Conservation (phyloP, 1,140 invertebrate genomes). For the Drosophila pachea region DNA sequence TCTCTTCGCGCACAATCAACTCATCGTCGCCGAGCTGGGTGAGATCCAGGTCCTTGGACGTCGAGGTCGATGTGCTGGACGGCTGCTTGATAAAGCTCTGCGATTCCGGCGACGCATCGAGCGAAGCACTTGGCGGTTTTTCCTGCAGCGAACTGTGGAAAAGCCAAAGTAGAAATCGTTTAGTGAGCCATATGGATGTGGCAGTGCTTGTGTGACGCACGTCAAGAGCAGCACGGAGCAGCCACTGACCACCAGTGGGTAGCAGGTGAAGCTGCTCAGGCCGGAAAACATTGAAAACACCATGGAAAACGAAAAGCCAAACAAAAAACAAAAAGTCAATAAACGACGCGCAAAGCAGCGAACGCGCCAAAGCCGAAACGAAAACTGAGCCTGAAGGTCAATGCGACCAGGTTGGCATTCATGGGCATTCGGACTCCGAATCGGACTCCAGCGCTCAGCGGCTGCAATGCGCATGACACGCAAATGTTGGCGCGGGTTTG, state of each 20-base stretch:
- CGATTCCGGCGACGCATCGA: slow-evolving; percentile 47
- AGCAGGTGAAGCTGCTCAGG: slow-evolving; percentile 76
- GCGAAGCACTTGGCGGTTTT: slow-evolving; percentile 53
- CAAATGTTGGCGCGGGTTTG: slow-evolving; percentile 13
- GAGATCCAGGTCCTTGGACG: slow-evolving; percentile 40
- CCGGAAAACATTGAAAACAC: slow-evolving; percentile 72
- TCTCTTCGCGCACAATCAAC: slow-evolving; percentile 73
- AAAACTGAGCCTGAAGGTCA: slow-evolving; percentile 71
- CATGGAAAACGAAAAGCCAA: slow-evolving; percentile 61
- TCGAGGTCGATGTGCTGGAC: slow-evolving; percentile 30
- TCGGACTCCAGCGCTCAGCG: slow-evolving; percentile 13
- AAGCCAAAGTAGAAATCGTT: neutral
- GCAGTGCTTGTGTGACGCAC: slow-evolving; percentile 61
- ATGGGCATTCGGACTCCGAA: slow-evolving; percentile 6
- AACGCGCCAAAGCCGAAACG: slow-evolving; percentile 53
- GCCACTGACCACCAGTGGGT: slow-evolving; percentile 75
- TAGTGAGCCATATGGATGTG: no score
- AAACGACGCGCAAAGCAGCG: slow-evolving; percentile 40
- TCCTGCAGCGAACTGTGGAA: slow-evolving; percentile 67
- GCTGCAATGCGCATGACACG: slow-evolving; percentile 50
- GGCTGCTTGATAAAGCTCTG: slow-evolving; percentile 72
- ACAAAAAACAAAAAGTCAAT: slow-evolving; percentile 51
- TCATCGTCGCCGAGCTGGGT: slow-evolving; percentile 65
- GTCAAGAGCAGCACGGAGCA: slow-evolving; percentile 70
- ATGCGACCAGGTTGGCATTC: slow-evolving; percentile 26